These are phyloP conservation scores for Allacma fusca DNA, from an alignment of 2,888 invertebrate genomes.

Conservation along the genomic window DNA sequence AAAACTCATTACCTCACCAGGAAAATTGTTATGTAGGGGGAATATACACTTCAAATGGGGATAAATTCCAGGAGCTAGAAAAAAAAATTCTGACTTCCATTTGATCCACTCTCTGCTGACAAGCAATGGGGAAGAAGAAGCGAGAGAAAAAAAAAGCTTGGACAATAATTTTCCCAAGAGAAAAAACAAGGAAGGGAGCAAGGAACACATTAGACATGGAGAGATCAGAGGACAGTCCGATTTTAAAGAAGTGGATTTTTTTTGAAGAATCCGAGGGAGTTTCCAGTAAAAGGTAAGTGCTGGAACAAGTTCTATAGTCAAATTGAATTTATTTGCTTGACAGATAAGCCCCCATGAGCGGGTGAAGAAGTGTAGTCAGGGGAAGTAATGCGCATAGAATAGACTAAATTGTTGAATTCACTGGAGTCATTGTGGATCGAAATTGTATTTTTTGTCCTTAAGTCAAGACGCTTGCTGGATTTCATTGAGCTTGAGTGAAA, in stretches of 20 bases:
- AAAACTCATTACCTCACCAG: too few species aligned
- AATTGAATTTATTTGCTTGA: slow-evolving; percentile 4
- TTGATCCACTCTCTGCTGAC: too few species aligned
- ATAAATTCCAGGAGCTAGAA: too few species aligned
- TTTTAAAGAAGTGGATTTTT: neutral
- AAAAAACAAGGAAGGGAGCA: too few species aligned
- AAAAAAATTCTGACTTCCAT: too few species aligned
- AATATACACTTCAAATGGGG: too few species aligned
- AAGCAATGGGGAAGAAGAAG: too few species aligned
- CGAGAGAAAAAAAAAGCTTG: too few species aligned
- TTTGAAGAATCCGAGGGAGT: neutral
- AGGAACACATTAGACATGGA: neutral
- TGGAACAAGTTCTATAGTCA: slow-evolving; percentile 12
- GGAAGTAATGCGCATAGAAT: too few species aligned
- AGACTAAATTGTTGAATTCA: slow-evolving; percentile 6
- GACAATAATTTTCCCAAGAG: too few species aligned
- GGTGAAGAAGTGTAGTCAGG: too few species aligned
- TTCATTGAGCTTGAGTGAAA: slow-evolving; percentile 5
- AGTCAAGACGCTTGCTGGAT: neutral
- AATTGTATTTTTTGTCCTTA: neutral
- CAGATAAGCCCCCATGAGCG: neutral
- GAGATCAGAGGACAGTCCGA: neutral
- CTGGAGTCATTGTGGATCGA: neutral
- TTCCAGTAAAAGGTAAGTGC: slow-evolving; percentile 7
- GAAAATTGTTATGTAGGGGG: too few species aligned